phyloP scores from a whole-genome alignment of 2,797 vertebrate genomes.

The Tarsius wallacei region DNA sequence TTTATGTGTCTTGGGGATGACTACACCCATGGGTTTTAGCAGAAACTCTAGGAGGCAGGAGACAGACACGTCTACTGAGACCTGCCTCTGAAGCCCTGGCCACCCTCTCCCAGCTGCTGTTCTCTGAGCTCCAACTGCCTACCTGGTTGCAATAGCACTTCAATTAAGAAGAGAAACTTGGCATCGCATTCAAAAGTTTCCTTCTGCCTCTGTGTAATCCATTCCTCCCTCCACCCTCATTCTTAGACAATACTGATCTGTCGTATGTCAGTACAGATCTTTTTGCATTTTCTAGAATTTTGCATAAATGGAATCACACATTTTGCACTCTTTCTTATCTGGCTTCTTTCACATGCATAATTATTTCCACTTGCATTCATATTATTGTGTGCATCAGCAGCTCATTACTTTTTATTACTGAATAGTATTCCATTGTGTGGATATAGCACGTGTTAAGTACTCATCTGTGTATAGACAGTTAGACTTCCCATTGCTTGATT shows the following conservation, averaged over 20 bases:
- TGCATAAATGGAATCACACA: background rate
- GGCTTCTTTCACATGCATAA: slow-evolving; percentile 37
- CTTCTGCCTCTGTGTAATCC: background rate
- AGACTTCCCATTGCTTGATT: background rate
- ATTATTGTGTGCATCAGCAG: background rate
- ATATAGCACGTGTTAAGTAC: background rate
- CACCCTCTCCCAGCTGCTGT: background rate
- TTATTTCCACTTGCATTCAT: background rate
- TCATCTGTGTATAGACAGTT: slow-evolving; percentile 9
- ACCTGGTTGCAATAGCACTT: background rate
- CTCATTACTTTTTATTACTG: slow-evolving; percentile 51
- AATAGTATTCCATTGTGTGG: slow-evolving; percentile 42
- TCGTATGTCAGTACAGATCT: background rate
- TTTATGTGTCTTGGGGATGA: slow-evolving; percentile 10
- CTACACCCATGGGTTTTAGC: background rate
- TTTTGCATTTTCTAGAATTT: slow-evolving; percentile 54
- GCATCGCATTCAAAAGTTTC: background rate
- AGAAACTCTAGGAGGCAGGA: background rate
- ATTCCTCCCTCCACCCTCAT: background rate
- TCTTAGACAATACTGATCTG: background rate
- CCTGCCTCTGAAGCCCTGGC: background rate
- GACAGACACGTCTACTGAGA: background rate
- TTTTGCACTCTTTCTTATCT: background rate
- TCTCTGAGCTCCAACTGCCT: background rate
- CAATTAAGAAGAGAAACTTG: slow-evolving; percentile 17